Conservation (phyloP, 2,797 vertebrate species). For the Pitangus sulphuratus region DNA sequence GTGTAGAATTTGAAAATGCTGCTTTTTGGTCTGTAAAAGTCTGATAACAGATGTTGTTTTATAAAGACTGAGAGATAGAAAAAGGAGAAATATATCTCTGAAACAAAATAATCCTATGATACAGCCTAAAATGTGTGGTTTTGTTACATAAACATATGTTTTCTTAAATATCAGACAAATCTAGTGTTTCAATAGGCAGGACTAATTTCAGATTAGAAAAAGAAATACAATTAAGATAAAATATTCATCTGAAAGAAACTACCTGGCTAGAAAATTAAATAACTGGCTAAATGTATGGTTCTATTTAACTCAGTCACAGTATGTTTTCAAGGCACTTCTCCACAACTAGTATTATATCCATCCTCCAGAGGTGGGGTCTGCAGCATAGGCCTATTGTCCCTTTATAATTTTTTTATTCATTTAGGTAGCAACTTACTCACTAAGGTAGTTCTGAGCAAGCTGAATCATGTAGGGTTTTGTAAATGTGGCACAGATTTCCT, state of each 20-base stretch:
- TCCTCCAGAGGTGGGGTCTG: background rate
- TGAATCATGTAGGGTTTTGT: background rate
- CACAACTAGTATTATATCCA: background rate
- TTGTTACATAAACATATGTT: background rate
- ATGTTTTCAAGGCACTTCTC: background rate
- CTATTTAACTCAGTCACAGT: background rate
- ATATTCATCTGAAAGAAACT: background rate
- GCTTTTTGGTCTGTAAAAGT: background rate
- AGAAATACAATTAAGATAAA: background rate
- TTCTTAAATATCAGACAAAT: background rate
- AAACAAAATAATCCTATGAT: background rate
- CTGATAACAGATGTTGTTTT: background rate
- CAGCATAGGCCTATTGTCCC: background rate
- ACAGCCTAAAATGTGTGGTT: background rate
- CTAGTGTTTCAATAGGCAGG: background rate
- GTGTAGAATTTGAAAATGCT: background rate
- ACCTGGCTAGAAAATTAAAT: background rate
- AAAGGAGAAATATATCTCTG: background rate
- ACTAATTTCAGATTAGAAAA: background rate
- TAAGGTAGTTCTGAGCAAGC: background rate
- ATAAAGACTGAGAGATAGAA: background rate
- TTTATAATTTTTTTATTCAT: background rate
- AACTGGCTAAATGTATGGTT: background rate
- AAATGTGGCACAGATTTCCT: background rate
- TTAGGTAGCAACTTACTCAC: background rate